Evolutionary conservation across 2,797 vertebrate genomes (phyloP).

Genomic region (Falco cherrug): DNA sequence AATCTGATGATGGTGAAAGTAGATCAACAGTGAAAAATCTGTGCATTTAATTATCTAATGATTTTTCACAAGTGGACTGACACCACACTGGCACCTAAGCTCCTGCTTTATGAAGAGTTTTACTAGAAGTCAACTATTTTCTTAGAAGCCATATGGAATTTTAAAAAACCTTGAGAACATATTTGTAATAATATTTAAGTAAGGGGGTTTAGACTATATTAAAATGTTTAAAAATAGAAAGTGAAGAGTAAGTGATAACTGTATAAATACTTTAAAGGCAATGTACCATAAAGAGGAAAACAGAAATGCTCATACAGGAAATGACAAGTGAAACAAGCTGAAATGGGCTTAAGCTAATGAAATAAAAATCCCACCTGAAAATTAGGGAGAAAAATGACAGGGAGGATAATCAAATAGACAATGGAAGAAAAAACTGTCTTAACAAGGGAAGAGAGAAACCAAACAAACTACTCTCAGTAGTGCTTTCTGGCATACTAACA

Average conservation of each 20-base stretch:
- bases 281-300: background rate
- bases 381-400: constrained; percentile 29
- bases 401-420: constrained; percentile 12
- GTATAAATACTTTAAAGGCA: background rate
- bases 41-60: background rate
- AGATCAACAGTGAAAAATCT: background rate
- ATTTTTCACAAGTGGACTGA: background rate
- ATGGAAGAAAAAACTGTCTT: background rate
- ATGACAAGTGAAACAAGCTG: background rate
- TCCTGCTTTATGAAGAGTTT: background rate
- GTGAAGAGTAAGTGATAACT: background rate
- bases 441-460: background rate
- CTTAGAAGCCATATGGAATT: background rate
- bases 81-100: background rate
- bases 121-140: background rate
- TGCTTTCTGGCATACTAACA: background rate
- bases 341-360: constrained; percentile 20
- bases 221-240: background rate
- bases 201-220: background rate
- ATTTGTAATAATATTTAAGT: background rate
- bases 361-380: constrained; percentile 32
- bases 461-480: background rate
- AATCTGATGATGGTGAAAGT: background rate
- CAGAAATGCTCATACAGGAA: constrained; percentile 12
- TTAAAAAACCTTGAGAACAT: background rate